Percentiles rank a stretch among this genome's conserved stretches.
Conservation (phyloP, 1,140 invertebrate genomes). For the Neelides sp. region DNA sequence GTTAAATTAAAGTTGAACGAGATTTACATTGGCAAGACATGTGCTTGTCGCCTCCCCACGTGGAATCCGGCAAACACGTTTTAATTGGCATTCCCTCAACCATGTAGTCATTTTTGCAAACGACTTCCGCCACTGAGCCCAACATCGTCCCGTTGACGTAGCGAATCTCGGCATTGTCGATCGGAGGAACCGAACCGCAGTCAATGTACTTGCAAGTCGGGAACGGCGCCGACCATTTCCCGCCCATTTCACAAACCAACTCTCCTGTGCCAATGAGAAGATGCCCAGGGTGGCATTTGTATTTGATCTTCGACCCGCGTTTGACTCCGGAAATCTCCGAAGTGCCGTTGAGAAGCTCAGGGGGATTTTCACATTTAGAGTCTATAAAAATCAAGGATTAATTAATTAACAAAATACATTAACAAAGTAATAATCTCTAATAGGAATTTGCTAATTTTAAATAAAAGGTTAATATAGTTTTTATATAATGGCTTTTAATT, state of each 20-base stretch:
- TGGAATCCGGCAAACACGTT: too few species aligned
- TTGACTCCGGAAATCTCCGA: conserved; percentile 53
- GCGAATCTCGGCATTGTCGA: conserved; percentile 57
- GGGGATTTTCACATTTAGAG: conserved; percentile 71
- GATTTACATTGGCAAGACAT: too few species aligned
- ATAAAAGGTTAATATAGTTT: too few species aligned
- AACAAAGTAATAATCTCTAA: not conserved
- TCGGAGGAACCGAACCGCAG: conserved; percentile 64
- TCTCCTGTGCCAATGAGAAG: conserved; percentile 68
- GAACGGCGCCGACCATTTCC: conserved; percentile 62
- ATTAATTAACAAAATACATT: not conserved
- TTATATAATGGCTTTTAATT: too few species aligned
- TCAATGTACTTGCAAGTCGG: conserved; percentile 74
- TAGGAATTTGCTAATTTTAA: too few species aligned
- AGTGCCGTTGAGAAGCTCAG: conserved; percentile 55
- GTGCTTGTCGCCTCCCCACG: too few species aligned
- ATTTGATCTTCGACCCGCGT: conserved; percentile 61
- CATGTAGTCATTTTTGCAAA: conserved; percentile 46
- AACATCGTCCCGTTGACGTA: conserved; percentile 58
- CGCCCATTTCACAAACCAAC: conserved; percentile 64
- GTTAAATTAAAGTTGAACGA: too few species aligned
- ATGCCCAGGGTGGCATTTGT: conserved; percentile 67
- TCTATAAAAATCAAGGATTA: conserved; percentile 36
- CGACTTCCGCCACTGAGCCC: conserved; percentile 58
- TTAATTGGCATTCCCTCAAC: too few species aligned